These are phyloP conservation scores for Turnix velox DNA, from an alignment of 2,113 vertebrate species.

Conservation along the genomic window DNA sequence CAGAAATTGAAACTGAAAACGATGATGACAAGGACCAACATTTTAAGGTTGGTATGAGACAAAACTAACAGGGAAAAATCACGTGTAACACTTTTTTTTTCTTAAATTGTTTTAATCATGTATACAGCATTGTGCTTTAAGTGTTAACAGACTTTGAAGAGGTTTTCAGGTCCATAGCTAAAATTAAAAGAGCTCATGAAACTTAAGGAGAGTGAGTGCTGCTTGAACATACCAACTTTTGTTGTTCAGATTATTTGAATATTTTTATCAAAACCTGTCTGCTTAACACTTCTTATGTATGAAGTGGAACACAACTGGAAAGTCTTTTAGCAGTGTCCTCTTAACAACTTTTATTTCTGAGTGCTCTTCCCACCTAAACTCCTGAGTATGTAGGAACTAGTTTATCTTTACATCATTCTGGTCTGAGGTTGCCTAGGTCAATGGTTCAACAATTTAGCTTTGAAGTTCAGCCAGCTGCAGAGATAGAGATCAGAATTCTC, in stretches of 20 bases:
- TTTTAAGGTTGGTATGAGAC: slow-evolving; percentile 73
- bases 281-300: background rate
- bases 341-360: background rate
- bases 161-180: background rate
- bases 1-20: slow-evolving; percentile 86
- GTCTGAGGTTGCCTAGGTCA: background rate
- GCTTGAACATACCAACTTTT: background rate
- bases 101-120: background rate
- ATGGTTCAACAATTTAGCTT: background rate
- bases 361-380: background rate
- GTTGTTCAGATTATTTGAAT: background rate
- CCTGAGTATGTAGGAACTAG: background rate
- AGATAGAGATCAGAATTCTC: background rate
- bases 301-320: background rate
- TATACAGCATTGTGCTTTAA: background rate
- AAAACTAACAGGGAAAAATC: background rate
- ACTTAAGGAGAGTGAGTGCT: background rate
- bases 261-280: background rate
- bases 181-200: background rate
- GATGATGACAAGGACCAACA: slow-evolving; percentile 86
- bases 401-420: background rate
- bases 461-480: background rate
- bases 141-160: background rate
- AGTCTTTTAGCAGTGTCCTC: background rate
- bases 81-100: background rate